Base-by-base conservation (phyloP, 2,797 vertebrate genomes). In the Myotis daubentonii region DNA sequence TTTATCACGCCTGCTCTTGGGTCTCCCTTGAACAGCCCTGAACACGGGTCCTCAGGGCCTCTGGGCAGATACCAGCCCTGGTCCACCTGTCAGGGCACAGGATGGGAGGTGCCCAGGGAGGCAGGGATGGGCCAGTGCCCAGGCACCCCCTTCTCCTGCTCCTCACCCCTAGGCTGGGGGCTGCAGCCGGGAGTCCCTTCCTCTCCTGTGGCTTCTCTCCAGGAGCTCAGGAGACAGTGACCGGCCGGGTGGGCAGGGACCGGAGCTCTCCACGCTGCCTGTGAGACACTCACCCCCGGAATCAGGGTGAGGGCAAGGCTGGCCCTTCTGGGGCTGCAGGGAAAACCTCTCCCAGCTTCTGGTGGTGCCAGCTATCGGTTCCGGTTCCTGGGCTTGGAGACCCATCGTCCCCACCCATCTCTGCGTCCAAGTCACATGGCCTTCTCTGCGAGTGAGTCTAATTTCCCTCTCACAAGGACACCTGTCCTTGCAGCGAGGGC, bases 201-300 rank as follows among this genome's bases (percentile, higher is more conserved):
- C 65, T 79, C 62, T 49, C 33, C 38, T n/a, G 60, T 38, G 3
- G 1, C 41, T 62, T 68, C 30, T 51, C 41, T 36, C 65, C 16
- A 15, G n/a, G 38, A 22, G 11, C 10, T 3, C 7, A 28, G 38
- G 44, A 28, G 33, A 5, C 6, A 5, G 36, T 1, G 11, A n/a
- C n/a, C 16, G 4, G 30, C 11, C 11, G 4, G 9, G 22, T 2
- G 2, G 36, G 8, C 30, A 2, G 0, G 1, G 15, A 6, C 25
- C 5, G 19, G 19, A 16, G 36, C 53, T 11, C 49, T 70, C 60
- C 44, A 8, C 10, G 5, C 8, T 3, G 79, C 62, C 53, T 60
- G 22, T 10, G 57, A n/a, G 20, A 65, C 13, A 2, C 12, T 47
- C 33, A 10, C 17, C 11, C 47, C 30, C 2, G 25, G 71, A 47